Evolutionary conservation across 2,797 vertebrate species (phyloP).

Genomic region (Furcifer pardalis): DNA sequence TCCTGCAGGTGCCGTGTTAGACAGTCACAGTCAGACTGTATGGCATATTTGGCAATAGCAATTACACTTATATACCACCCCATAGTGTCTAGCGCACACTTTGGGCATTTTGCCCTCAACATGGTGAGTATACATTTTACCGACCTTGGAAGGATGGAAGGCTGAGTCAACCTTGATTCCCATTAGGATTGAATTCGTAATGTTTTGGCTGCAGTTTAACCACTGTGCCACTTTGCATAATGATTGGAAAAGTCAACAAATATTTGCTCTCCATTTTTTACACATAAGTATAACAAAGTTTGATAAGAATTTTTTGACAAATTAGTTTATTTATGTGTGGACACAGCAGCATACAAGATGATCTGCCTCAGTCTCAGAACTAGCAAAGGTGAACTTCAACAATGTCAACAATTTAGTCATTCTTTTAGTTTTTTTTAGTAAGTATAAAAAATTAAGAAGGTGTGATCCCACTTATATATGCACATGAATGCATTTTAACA

Average conservation of each 20-base stretch:
- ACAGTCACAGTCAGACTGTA: background rate
- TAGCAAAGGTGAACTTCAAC: background rate
- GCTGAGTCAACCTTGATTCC: no score
- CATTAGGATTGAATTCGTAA: no score
- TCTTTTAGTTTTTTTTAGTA: slow-evolving; percentile 4
- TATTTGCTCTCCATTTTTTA: background rate
- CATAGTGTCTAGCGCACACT: no score
- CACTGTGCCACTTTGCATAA: background rate
- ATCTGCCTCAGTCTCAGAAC: background rate
- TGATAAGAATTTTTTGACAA: background rate
- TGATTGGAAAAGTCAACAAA: background rate
- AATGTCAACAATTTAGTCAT: background rate
- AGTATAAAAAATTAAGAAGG: slow-evolving; percentile 16
- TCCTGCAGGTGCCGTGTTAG: background rate
- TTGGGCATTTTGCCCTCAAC: no score
- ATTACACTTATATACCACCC: no score
- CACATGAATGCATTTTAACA: slow-evolving; percentile 24
- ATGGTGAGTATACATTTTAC: no score
- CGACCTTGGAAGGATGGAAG: no score
- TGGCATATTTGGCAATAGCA: background rate
- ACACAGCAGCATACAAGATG: background rate
- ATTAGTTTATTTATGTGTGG: background rate
- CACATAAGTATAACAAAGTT: background rate
- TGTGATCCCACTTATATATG: background rate
- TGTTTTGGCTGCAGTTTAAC: no score